Conservation (phyloP, 2,797 vertebrate species). For the Enteromius mattozi region DNA sequence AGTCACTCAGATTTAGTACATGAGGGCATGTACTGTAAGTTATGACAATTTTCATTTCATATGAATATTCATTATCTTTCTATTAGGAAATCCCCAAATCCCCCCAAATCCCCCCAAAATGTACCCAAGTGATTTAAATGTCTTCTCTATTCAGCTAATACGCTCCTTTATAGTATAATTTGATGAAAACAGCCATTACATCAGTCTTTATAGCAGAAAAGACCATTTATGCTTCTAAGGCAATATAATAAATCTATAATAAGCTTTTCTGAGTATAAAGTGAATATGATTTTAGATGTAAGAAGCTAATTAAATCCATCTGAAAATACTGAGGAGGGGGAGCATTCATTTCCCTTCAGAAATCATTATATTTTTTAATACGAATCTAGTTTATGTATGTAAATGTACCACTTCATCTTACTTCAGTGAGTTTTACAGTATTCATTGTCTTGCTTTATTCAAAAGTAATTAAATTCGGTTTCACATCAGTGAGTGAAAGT, state of each 20-base stretch:
- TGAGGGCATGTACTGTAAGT: neutral
- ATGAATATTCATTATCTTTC: neutral
- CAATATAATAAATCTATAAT: constrained; percentile 35
- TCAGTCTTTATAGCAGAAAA: constrained; percentile 4
- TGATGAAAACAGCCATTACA: constrained; percentile 4
- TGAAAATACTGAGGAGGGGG: neutral
- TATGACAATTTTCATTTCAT: neutral
- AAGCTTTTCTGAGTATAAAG: constrained; percentile 33
- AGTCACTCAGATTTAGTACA: neutral
- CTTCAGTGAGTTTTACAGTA: neutral
- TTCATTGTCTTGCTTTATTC: neutral
- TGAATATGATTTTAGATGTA: constrained; percentile 28
- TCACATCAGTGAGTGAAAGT: neutral
- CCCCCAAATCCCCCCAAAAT: neutral
- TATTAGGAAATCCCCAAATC: neutral
- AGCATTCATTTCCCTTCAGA: neutral
- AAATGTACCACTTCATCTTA: neutral
- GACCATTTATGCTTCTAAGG: constrained; percentile 24
- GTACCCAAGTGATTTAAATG: neutral
- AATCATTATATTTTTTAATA: neutral
- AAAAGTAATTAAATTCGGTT: constrained; percentile 18
- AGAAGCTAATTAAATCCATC: constrained; percentile 55
- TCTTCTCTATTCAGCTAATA: neutral
- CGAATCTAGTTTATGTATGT: neutral
- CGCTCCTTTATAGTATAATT: neutral